Percentiles rank a stretch among this genome's conserved stretches.
phyloP scores from a whole-genome alignment of 2,113 vertebrate genomes.

The Lipophrys pholis region DNA sequence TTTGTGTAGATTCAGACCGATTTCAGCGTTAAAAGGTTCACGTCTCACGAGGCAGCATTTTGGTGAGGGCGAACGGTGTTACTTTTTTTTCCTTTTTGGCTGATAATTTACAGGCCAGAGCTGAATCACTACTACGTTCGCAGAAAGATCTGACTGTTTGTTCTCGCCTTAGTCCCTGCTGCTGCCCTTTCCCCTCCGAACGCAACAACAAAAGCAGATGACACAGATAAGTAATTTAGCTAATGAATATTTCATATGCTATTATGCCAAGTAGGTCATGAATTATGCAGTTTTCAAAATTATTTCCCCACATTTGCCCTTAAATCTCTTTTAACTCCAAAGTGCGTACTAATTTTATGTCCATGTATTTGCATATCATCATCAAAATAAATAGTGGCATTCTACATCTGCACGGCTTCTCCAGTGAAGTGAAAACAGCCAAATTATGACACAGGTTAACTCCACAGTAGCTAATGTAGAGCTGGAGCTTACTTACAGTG shows the following conservation, averaged over 20 bases:
- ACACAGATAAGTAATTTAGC: slow-evolving; percentile 67
- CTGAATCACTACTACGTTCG: slow-evolving; percentile 26
- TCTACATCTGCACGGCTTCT: not conserved
- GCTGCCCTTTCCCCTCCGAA: slow-evolving; percentile 62
- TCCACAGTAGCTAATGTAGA: no score
- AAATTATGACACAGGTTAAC: not conserved
- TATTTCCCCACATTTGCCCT: slow-evolving; percentile 57
- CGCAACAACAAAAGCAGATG: slow-evolving; percentile 71
- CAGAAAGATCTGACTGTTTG: slow-evolving; percentile 53
- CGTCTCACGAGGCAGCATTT: slow-evolving; percentile 29
- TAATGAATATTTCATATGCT: slow-evolving; percentile 78
- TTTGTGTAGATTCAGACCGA: slow-evolving; percentile 6
- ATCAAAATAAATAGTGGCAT: slow-evolving; percentile 49
- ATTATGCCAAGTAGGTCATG: slow-evolving; percentile 76
- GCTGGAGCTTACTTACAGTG: not conserved
- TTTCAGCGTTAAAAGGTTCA: slow-evolving; percentile 6
- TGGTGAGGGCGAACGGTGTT: not conserved
- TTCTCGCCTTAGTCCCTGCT: slow-evolving; percentile 37
- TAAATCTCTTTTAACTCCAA: slow-evolving; percentile 57
- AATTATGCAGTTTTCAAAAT: slow-evolving; percentile 75
- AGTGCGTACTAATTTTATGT: slow-evolving; percentile 37
- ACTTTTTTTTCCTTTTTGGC: slow-evolving; percentile 18
- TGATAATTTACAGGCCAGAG: slow-evolving; percentile 51
- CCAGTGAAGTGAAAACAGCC: slow-evolving; percentile 7
- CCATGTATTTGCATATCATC: slow-evolving; percentile 51